Conservation (phyloP, 2,888 invertebrate species). For the Uloborus plumipes region DNA sequence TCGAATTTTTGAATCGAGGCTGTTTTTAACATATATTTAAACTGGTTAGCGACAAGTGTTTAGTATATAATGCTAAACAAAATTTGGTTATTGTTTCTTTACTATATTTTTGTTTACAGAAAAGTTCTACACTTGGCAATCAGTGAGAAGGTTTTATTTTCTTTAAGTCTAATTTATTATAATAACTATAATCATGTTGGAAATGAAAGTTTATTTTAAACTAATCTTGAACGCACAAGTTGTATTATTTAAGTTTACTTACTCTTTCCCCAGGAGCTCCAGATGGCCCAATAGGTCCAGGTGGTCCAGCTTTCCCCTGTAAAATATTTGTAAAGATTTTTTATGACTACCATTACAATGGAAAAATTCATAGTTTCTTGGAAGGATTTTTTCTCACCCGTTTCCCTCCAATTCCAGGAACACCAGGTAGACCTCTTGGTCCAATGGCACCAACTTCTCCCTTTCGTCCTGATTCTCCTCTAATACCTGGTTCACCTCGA, state of each 20-base stretch:
- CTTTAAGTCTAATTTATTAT: too few species aligned
- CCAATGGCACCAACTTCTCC: conserved; percentile 85
- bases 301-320: conserved; percentile 74
- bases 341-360: not conserved
- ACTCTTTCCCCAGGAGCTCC: conserved; percentile 68
- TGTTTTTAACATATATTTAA: too few species aligned
- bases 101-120: too few species aligned
- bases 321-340: not conserved
- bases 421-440: conserved; percentile 81
- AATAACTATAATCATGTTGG: too few species aligned
- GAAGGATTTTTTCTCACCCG: conserved; percentile 14
- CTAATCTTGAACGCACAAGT: too few species aligned
- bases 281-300: conserved; percentile 74
- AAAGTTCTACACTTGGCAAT: too few species aligned
- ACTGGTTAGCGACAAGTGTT: too few species aligned
- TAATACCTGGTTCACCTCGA: conserved; percentile 74
- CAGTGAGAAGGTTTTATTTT: too few species aligned
- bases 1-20: too few species aligned
- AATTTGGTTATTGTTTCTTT: too few species aligned
- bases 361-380: not conserved
- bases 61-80: too few species aligned
- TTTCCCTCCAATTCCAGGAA: conserved; percentile 77
- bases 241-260: not conserved
- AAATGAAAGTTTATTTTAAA: too few species aligned
- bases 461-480: conserved; percentile 78